Base-by-base conservation (phyloP, 92 coral and sea anemone genomes). In the Porites cylindrica region DNA sequence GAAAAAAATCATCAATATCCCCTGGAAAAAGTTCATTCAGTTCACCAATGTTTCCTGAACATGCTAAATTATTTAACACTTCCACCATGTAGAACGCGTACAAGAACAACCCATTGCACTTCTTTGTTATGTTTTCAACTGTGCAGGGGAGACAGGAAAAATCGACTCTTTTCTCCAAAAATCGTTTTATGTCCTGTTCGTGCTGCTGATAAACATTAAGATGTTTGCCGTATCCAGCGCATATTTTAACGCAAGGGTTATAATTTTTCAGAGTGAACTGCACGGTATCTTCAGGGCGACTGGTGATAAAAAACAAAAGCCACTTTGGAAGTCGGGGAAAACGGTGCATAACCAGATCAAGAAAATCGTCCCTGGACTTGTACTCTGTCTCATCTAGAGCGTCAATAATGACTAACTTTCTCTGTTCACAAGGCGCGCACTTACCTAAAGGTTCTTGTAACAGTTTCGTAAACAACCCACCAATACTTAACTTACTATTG, bases 321-420 rank as follows among this genome's bases (percentile, higher is more conserved):
- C 93, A 91, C 10, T 79, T 23, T 7, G 93, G 93, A 66, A 91
- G 91, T n/a, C 23, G 20, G 62, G 91, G 91, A n/a, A 91, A 91
- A 18, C 82, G 71, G 13, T 70, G 17, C 54, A 19, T 51, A 21
- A 91, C 61, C 51, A 91, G 86, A 59, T 86, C 78, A 38, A 91
- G 88, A 32, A 91, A 76, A 69, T 91, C 93, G 1, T 88, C 82
- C 80, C 86, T 83, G 65, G 76, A 82, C 88, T 78, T 66, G 19
- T 91, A 86, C 23, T 91, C 73, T 13, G 83, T 79, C 83, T 91
- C 93, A 71, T 91, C 93, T 8, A 91, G 26, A 47, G 88, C 93
- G 80, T 91, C 93, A 86, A 91, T 77, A 21, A 86, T 80, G 51
- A 91, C 78, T 50, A 91, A 70, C 26, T 10, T 79, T 72, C 86